Evolutionary conservation across 2,113 vertebrate genomes (phyloP).

Genomic region (Turnix velox): DNA sequence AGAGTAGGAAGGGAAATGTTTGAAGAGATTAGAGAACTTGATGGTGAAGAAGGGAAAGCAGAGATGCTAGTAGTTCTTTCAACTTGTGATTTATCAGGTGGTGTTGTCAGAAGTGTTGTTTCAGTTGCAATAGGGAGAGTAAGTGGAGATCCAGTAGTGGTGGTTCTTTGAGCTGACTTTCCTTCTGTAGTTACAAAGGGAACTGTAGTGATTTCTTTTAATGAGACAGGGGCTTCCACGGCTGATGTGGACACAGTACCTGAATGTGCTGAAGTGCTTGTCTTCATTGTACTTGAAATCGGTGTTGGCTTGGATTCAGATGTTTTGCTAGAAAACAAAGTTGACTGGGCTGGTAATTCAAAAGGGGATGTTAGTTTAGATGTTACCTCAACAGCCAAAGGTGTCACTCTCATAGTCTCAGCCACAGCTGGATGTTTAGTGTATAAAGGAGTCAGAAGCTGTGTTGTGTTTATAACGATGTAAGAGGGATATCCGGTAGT

Average conservation of each 20-base stretch:
- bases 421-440: not conserved
- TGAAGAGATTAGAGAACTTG: not conserved
- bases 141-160: not conserved
- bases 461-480: not conserved
- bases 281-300: not conserved
- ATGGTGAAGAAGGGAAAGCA: not conserved
- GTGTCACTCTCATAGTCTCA: not conserved
- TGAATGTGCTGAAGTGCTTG: not conserved
- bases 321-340: not conserved
- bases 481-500: not conserved
- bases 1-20: constrained; percentile 12
- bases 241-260: not conserved
- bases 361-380: not conserved
- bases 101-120: not conserved
- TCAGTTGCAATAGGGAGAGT: not conserved
- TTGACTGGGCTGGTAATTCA: not conserved
- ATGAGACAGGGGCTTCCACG: not conserved
- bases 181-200: not conserved
- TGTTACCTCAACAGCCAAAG: not conserved
- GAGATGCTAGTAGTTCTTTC: not conserved
- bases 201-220: not conserved
- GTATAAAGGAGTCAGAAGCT: not conserved
- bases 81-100: not conserved
- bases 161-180: not conserved
- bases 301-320: not conserved